Evolutionary conservation across 1,140 invertebrate genomes (phyloP).

Genomic region (Apis mellifera): Amel_HAv3.1 CM009932.2:3960501-3961000

Average conservation of each 20-base stretch:
- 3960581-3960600: slow-evolving; percentile 32
- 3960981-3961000: no score
- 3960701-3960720: slow-evolving; percentile 18
- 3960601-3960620: slow-evolving; percentile 11
- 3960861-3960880: not conserved
- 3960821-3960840: no score
- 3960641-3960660: slow-evolving; percentile 37
- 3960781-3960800: not conserved
- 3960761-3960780: slow-evolving; percentile 23
- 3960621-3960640: slow-evolving; percentile 22
- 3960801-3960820: not conserved
- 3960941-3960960: not conserved
- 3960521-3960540: not conserved
- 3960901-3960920: not conserved
- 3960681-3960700: not conserved
- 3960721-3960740: not conserved
- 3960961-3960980: no score
- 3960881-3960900: no score
- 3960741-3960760: not conserved
- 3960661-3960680: not conserved
- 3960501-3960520: slow-evolving; percentile 1
- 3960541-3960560: not conserved
- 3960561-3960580: slow-evolving; percentile 47
- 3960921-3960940: no score
- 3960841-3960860: not conserved